Conservation (phyloP, 1,140 invertebrate species). For the Brachionus rubens region DNA sequence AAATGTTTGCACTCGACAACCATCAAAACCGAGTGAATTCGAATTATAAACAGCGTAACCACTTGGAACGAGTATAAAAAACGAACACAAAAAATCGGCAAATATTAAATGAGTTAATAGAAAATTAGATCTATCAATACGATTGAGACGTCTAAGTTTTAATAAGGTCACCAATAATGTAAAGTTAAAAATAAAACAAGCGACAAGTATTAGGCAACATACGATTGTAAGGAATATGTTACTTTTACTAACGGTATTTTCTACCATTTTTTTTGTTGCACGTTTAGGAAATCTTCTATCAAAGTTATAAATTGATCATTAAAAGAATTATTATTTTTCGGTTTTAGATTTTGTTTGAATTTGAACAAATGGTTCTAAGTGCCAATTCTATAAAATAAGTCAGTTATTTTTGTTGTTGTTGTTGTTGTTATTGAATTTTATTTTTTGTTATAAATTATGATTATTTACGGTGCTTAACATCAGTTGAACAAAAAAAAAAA, state of each 20-base stretch:
- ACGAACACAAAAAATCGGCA: slow-evolving; percentile 27
- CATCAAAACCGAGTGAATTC: neutral
- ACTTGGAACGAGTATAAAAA: slow-evolving; percentile 43
- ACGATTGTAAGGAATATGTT: slow-evolving; percentile 31
- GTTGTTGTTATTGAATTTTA: too few relatives aligned
- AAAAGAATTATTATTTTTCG: neutral
- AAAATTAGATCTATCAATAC: slow-evolving; percentile 32
- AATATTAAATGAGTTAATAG: slow-evolving; percentile 45
- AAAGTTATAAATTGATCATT: too few relatives aligned
- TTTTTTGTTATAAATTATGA: slow-evolving; percentile 9
- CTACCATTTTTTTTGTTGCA: slow-evolving; percentile 1
- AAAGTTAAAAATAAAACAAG: slow-evolving; percentile 38
- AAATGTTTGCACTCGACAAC: slow-evolving; percentile 43
- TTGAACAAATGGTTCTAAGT: too few relatives aligned
- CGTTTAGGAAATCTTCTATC: neutral
- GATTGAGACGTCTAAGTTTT: slow-evolving; percentile 19
- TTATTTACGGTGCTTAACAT: neutral
- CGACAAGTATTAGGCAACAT: neutral
- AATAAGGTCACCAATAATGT: slow-evolving; percentile 21
- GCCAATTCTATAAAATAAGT: too few relatives aligned
- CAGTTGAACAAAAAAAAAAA: neutral
- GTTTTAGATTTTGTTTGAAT: neutral
- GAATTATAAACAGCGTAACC: slow-evolving; percentile 30
- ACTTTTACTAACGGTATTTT: slow-evolving; percentile 19
- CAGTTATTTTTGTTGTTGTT: too few relatives aligned